Evolutionary conservation across 2,888 invertebrate species (phyloP), one percentile per base, ranked within the genome.

Genomic region (Ichneumoninae sp.): DNA sequence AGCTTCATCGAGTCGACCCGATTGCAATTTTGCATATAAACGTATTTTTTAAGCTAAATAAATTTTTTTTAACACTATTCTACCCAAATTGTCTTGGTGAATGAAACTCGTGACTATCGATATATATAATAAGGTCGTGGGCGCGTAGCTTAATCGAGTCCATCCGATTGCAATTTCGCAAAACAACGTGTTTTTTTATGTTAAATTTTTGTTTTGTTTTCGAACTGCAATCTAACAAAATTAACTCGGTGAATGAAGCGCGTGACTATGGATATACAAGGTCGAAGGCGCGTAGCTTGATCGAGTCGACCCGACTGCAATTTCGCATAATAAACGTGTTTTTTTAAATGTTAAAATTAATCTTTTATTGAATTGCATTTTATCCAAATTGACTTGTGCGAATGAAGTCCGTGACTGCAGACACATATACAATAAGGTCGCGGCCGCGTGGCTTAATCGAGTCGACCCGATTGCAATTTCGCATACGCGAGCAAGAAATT

Each of bases 301-400:
- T 81, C 57, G 57, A 69, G 65, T 77, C 40, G 77, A 77, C 63
- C 65, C 54, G 77, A 82, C 71, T 82, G 54, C 70, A 52, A 36
- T 69, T 65, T 30, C n/a, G 40, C 54, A 68, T 22, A n/a, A 33
- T 5, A 33, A 33, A 33, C 33, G 5, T 33, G 5, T 33, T 33
- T 33, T 5, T 33, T 33, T 33, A n/a, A 5, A 33, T 33, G 33
- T 33, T 33, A 33, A 4, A 33, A 5, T 33, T 0, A 5, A 5
- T 33, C 5, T 33, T 33, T 33, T 33, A 5, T 4, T 2, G 3
- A 33, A 33, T 3, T 33, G 4, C 33, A 33, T 33, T 33, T 6
- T 6, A 33, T 33, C 1, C 1, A 33, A 33, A 33, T 33, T 33
- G 52, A 19, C n/a, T 52, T 52, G n/a, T n/a, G 52, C 6, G 52